Percentiles rank a stretch among this genome's conserved stretches.
Evolutionary conservation across 2,113 vertebrate species (phyloP).

Genomic region (Morone saxatilis): DNA sequence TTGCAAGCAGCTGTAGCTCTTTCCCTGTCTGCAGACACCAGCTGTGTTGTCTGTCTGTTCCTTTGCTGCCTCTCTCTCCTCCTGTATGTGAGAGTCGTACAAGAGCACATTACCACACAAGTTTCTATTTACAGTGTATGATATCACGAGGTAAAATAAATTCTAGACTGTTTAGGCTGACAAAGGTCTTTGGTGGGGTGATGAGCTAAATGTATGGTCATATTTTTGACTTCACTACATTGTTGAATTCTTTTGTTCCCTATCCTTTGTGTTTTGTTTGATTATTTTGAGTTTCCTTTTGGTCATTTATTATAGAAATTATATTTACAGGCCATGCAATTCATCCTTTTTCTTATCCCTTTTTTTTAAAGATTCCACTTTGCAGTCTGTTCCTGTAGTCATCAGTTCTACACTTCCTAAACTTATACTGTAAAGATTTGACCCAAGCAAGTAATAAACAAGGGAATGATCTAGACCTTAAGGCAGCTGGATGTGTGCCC

Average conservation of each 20-base stretch:
- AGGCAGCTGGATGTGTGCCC: conserved; percentile 44
- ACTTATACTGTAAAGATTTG: conserved; percentile 4
- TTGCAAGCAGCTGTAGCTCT: conserved; percentile 12
- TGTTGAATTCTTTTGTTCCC: not conserved
- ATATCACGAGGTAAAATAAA: conserved; percentile 54
- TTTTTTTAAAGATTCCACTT: not conserved
- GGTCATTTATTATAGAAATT: not conserved
- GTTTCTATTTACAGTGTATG: conserved; percentile 52
- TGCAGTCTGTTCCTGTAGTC: not conserved
- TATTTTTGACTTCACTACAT: not conserved
- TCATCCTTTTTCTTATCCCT: not conserved
- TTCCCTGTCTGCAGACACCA: conserved; percentile 34
- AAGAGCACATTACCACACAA: conserved; percentile 39
- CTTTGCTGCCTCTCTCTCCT: conserved; percentile 32
- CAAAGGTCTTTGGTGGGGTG: conserved; percentile 4
- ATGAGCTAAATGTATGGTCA: not conserved
- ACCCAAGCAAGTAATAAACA: conserved; percentile 2
- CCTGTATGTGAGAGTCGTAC: not conserved
- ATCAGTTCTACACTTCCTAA: not conserved
- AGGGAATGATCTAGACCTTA: conserved; percentile 17
- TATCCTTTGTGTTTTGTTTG: not conserved
- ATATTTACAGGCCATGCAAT: not conserved
- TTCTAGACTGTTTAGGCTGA: conserved; percentile 21
- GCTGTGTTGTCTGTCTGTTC: conserved; percentile 32
- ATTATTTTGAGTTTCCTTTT: not conserved